Evolutionary conservation across 2,797 vertebrate species (phyloP).

Genomic region (Hyperoplus immaculatus): DNA sequence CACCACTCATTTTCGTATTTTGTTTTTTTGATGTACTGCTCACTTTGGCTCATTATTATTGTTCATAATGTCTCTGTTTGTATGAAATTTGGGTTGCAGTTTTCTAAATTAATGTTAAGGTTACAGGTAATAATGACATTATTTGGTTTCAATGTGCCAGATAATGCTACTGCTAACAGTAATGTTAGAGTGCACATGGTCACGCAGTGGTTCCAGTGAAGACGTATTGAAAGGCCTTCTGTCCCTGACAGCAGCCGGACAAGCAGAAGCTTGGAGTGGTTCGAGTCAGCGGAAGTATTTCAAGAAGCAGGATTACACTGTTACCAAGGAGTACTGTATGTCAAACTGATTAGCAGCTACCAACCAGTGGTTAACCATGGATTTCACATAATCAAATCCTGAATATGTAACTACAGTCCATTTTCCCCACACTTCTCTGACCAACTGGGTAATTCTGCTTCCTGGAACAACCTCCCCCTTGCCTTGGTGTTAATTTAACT

Average conservation of each 20-base stretch:
- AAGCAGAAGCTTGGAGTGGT: slow-evolving; percentile 40
- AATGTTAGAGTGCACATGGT: slow-evolving; percentile 48
- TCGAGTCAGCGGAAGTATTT: slow-evolving; percentile 28
- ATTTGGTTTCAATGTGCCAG: slow-evolving; percentile 35
- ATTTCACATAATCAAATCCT: background rate
- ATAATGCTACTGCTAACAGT: slow-evolving; percentile 51
- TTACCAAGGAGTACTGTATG: background rate
- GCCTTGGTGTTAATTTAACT: background rate
- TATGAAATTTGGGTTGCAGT: slow-evolving; percentile 8
- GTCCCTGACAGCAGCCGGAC: slow-evolving; percentile 38
- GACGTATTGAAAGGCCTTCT: background rate
- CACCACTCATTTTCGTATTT: slow-evolving; percentile 12
- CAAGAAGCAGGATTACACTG: slow-evolving; percentile 46
- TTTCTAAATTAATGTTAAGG: slow-evolving; percentile 16
- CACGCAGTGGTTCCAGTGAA: slow-evolving; percentile 18
- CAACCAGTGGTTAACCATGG: background rate
- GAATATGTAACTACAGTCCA: too few relatives aligned
- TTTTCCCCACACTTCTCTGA: slow-evolving; percentile 5
- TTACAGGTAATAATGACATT: slow-evolving; percentile 27
- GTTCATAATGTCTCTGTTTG: slow-evolving; percentile 9
- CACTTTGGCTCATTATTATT: slow-evolving; percentile 3
- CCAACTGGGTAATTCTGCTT: slow-evolving; percentile 39
- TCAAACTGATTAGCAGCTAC: background rate
- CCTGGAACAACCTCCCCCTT: slow-evolving; percentile 10
- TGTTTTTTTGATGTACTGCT: slow-evolving; percentile 8